phyloP scores from a whole-genome alignment of 2,888 invertebrate species.

The Tenthredo notha region DNA sequence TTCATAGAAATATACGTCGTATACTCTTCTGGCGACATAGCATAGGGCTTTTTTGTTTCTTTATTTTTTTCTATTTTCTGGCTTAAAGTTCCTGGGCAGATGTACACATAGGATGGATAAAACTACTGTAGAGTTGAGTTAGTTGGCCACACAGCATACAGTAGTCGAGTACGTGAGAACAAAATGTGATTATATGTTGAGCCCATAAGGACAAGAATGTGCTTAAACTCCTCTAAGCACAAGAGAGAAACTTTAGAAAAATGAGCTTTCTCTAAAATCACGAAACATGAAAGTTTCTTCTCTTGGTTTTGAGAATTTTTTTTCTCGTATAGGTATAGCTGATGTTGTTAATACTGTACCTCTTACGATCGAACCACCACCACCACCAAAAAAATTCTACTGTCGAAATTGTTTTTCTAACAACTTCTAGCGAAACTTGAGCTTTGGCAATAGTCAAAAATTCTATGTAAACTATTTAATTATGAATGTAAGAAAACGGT shows the following conservation, averaged over 20 bases:
- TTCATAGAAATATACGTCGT: background rate
- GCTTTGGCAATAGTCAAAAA: background rate
- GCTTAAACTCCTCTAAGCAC: background rate
- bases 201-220: background rate
- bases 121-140: background rate
- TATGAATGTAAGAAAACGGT: background rate
- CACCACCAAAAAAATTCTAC: slow-evolving; percentile 65
- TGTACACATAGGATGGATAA: background rate
- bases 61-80: background rate
- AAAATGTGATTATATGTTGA: background rate
- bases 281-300: background rate
- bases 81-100: background rate
- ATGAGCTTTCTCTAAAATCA: background rate
- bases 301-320: background rate
- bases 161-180: background rate
- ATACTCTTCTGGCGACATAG: background rate
- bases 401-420: slow-evolving; percentile 77
- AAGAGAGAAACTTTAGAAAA: background rate
- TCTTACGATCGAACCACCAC: slow-evolving; percentile 59
- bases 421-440: slow-evolving; percentile 63
- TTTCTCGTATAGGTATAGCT: background rate
- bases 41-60: background rate
- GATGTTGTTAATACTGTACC: slow-evolving; percentile 27
- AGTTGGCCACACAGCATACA: slow-evolving; percentile 1
- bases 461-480: background rate